Conservation (phyloP, 2,113 vertebrate species). For the Ammodytes dubius region DNA sequence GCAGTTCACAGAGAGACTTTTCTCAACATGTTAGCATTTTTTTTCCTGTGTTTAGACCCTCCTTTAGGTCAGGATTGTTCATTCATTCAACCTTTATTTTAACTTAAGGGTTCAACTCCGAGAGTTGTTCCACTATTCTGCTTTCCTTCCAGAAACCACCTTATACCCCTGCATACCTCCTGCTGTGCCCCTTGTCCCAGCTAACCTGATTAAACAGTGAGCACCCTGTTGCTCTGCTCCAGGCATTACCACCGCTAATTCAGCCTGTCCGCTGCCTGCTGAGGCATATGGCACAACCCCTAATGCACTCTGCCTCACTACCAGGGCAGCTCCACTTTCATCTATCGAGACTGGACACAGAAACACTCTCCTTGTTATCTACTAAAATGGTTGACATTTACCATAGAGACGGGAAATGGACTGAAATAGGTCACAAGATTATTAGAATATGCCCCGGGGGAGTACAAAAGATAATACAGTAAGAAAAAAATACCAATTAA, state of each 20-base stretch:
- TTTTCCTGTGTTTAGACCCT: slow-evolving; percentile 36
- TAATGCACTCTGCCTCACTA: slow-evolving; percentile 62
- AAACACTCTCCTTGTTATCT: slow-evolving; percentile 11
- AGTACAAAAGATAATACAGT: slow-evolving; percentile 19
- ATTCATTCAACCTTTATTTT: too few species aligned
- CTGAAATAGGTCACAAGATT: slow-evolving; percentile 8
- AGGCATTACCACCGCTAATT: slow-evolving; percentile 66
- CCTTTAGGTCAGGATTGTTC: slow-evolving; percentile 36
- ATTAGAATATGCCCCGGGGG: slow-evolving; percentile 8
- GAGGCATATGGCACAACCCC: slow-evolving; percentile 46
- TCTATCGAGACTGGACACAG: slow-evolving; percentile 22
- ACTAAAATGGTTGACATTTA: slow-evolving; percentile 20
- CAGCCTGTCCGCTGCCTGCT: slow-evolving; percentile 49
- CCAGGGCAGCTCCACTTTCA: slow-evolving; percentile 54
- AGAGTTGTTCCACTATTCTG: slow-evolving; percentile 44
- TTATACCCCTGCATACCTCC: slow-evolving; percentile 34
- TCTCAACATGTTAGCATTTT: slow-evolving; percentile 17
- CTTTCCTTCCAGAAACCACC: slow-evolving; percentile 40
- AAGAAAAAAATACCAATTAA: slow-evolving; percentile 8
- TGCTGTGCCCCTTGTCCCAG: slow-evolving; percentile 41
- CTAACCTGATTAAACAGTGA: slow-evolving; percentile 72
- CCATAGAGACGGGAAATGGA: slow-evolving; percentile 13
- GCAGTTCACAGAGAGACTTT: slow-evolving; percentile 3
- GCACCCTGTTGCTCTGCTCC: slow-evolving; percentile 58
- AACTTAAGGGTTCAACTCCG: background rate